Conservation (phyloP, 2,797 vertebrate genomes). For the Carcharodon carcharias region DNA sequence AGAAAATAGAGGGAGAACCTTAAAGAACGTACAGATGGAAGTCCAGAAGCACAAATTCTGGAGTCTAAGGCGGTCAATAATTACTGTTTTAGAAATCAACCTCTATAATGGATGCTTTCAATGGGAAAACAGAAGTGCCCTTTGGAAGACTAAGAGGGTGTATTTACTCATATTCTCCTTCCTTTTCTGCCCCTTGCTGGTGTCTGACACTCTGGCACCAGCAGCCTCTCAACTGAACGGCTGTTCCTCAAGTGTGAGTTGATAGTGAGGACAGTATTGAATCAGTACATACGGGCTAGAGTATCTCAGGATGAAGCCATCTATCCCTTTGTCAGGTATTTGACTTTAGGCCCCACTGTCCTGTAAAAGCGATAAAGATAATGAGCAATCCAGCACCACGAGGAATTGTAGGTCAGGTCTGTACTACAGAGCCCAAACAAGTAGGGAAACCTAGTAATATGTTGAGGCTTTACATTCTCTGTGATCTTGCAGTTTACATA, state of each 20-base stretch:
- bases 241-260: background rate
- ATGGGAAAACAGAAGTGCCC: background rate
- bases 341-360: background rate
- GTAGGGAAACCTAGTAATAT: background rate
- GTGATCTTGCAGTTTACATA: background rate
- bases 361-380: background rate
- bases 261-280: background rate
- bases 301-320: background rate
- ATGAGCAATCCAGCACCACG: background rate
- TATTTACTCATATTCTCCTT: background rate
- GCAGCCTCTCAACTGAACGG: background rate
- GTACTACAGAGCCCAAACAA: background rate
- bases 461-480: background rate
- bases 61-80: background rate
- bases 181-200: background rate
- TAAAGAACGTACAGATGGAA: background rate
- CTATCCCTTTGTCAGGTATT: background rate
- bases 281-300: background rate
- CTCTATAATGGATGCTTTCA: background rate
- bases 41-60: background rate
- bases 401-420: too few species aligned
- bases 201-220: background rate
- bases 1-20: background rate
- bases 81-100: background rate
- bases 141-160: background rate